Evolutionary conservation across 2,113 vertebrate genomes (phyloP).

Genomic region (Oxyura jamaicensis): DNA sequence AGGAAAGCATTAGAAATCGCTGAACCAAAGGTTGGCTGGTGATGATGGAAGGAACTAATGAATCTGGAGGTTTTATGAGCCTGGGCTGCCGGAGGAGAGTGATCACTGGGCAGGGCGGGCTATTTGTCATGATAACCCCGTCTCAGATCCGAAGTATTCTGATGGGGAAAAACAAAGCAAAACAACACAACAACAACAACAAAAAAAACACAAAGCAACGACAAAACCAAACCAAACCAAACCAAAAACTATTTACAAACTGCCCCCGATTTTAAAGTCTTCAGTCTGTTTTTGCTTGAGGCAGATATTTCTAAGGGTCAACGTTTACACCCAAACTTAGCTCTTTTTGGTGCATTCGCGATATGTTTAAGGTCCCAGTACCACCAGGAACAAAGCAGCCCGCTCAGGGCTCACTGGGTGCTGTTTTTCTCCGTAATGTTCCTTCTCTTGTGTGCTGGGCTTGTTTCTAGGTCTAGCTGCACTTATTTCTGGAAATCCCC

Average conservation of each 20-base stretch:
- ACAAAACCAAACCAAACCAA: too few species aligned
- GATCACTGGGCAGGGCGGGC: background rate
- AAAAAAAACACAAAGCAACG: too few species aligned
- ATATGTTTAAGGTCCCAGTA: accelerated
- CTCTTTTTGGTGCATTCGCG: background rate
- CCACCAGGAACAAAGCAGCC: background rate
- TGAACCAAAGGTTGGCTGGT: background rate
- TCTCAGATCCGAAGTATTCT: background rate
- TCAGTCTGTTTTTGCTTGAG: accelerated
- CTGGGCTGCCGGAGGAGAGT: background rate
- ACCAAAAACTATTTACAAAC: background rate
- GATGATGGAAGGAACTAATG: background rate
- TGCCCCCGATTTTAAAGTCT: background rate
- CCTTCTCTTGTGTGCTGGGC: background rate
- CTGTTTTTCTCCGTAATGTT: background rate
- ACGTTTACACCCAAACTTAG: too few species aligned
- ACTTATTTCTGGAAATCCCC: constrained; percentile 3
- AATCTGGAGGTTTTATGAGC: background rate
- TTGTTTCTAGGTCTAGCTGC: background rate
- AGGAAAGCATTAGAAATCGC: background rate
- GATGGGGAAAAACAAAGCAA: background rate
- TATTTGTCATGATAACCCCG: background rate
- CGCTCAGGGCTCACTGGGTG: background rate
- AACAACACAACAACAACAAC: too few species aligned
- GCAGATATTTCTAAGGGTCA: background rate